phyloP scores from a whole-genome alignment of 2,113 vertebrate species.

The Melozone crissalis region DNA sequence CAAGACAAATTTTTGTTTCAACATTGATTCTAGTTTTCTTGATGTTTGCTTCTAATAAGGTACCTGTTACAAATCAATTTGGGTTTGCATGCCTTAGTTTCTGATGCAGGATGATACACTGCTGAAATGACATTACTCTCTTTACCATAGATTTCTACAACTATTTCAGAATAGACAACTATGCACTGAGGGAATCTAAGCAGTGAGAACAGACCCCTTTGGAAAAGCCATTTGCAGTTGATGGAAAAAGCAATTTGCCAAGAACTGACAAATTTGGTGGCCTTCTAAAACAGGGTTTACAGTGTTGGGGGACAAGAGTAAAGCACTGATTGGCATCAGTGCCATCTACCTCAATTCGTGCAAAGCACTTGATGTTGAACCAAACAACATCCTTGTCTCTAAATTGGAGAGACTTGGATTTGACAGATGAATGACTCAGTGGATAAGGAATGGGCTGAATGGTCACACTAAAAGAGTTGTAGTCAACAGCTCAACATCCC shows the following conservation, averaged over 20 bases:
- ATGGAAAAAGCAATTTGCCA: neutral
- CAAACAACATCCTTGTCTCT: neutral
- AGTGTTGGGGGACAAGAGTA: neutral
- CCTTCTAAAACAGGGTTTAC: neutral
- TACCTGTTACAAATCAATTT: slow-evolving; percentile 87
- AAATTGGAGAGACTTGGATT: neutral
- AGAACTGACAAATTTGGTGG: neutral
- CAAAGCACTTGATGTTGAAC: neutral
- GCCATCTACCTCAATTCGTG: neutral
- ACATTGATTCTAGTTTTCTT: slow-evolving; percentile 91
- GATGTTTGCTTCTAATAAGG: slow-evolving; percentile 86
- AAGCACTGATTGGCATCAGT: neutral
- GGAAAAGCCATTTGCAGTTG: slow-evolving; percentile 26
- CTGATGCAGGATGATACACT: slow-evolving; percentile 71
- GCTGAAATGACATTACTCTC: slow-evolving; percentile 67
- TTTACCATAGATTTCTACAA: slow-evolving; percentile 61
- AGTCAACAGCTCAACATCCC: neutral
- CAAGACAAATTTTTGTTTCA: slow-evolving; percentile 96
- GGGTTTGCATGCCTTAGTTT: slow-evolving; percentile 78
- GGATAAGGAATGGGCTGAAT: neutral
- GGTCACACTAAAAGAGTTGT: neutral
- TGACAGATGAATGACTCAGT: neutral
- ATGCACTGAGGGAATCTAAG: slow-evolving; percentile 28
- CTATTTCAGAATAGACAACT: slow-evolving; percentile 25
- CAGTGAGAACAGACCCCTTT: neutral